These are phyloP conservation scores for Crotalus viridis DNA, from an alignment of 2,113 vertebrate species.

Conservation along the genomic window DNA sequence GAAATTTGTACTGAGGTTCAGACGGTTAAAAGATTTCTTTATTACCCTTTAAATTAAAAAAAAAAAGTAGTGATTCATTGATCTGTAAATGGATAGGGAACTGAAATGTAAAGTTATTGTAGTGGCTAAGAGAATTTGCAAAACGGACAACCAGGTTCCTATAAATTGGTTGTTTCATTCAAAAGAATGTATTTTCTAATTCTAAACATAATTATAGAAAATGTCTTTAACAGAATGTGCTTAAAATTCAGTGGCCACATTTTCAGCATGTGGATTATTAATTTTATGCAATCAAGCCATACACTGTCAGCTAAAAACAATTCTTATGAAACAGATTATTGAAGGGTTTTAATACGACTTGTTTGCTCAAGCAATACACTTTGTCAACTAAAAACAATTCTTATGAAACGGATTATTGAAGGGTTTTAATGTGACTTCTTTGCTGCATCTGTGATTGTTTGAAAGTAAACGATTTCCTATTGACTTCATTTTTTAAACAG, in stretches of 20 bases:
- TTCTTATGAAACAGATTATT: not conserved
- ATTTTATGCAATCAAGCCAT: not conserved
- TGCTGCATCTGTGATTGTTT: not conserved
- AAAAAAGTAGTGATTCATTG: not conserved
- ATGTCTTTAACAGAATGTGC: not conserved
- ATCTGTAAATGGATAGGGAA: not conserved
- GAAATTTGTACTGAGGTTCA: slow-evolving; percentile 4
- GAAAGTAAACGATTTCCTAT: not conserved
- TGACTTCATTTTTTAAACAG: not conserved
- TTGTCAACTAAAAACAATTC: not conserved
- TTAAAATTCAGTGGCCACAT: not conserved
- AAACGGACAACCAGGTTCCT: not conserved
- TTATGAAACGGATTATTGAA: not conserved
- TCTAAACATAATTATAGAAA: not conserved
- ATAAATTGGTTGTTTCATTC: not conserved
- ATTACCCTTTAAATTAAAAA: not conserved
- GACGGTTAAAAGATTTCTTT: not conserved
- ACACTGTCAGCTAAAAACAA: not conserved
- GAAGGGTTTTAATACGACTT: not conserved
- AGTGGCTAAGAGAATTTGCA: not conserved
- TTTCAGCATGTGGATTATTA: not conserved
- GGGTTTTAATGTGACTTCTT: not conserved
- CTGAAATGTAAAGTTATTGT: not conserved
- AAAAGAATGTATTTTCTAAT: not conserved
- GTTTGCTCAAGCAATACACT: not conserved